A percentile compares a stretch with the other conserved stretches of the same genome.
Conservation (phyloP, 2,888 invertebrate genomes). For the Achlya flavicornis region DNA sequence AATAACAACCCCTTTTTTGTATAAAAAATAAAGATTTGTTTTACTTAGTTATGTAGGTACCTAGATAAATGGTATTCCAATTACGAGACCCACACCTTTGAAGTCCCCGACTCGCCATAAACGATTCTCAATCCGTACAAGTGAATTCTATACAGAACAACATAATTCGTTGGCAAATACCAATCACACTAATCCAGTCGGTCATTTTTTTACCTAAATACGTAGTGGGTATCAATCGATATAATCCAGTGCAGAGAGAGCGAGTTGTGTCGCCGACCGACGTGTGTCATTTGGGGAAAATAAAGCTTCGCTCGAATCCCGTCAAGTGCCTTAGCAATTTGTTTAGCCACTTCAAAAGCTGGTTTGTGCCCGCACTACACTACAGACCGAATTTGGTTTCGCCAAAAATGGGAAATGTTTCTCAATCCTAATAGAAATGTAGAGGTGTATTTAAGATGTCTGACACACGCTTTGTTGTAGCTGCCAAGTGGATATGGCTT, state of each 20-base stretch:
- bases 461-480: background rate
- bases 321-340: constrained; percentile 70
- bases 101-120: constrained; percentile 1
- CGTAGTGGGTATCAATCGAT: constrained; percentile 52
- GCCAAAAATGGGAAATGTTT: constrained; percentile 21
- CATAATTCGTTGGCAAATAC: constrained; percentile 41
- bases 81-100: constrained; percentile 17
- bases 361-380: constrained; percentile 43
- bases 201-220: constrained; percentile 51
- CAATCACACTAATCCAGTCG: constrained; percentile 44
- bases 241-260: constrained; percentile 57
- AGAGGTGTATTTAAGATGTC: background rate
- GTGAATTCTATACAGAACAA: constrained; percentile 30
- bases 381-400: constrained; percentile 29
- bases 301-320: constrained; percentile 64
- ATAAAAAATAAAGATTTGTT: background rate
- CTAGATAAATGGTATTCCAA: constrained; percentile 21
- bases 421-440: constrained; percentile 13
- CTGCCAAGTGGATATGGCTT: background rate
- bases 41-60: background rate
- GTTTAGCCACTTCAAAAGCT: constrained; percentile 71
- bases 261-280: constrained; percentile 40
- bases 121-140: constrained; percentile 39
- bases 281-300: constrained; percentile 68
- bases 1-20: too few relatives aligned